These are phyloP conservation scores for Sylvia atricapilla DNA, from an alignment of 2,113 vertebrate genomes.

Conservation along the genomic window DNA sequence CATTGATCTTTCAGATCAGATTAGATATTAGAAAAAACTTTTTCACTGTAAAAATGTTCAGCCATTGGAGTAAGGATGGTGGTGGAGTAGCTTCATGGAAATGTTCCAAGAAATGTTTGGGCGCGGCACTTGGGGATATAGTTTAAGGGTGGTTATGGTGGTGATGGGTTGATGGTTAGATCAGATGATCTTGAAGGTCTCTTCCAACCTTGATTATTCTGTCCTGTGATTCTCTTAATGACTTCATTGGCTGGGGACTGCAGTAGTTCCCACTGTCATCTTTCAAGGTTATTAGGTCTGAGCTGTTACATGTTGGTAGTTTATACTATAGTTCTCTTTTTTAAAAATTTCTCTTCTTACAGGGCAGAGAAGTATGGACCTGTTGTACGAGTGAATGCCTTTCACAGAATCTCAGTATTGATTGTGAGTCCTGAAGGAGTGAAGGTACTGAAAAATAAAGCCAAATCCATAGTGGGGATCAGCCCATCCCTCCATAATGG, in stretches of 20 bases:
- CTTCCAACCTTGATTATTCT: neutral
- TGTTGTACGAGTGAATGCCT: constrained; percentile 71
- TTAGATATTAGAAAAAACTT: neutral
- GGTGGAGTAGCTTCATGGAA: neutral
- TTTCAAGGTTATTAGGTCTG: neutral
- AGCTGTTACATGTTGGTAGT: neutral
- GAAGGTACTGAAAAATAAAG: constrained; percentile 71
- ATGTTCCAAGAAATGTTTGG: rapidly evolving
- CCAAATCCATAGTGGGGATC: neutral
- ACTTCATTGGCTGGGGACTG: neutral
- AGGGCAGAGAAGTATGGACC: constrained; percentile 78
- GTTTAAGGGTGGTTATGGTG: neutral
- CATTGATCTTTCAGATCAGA: neutral
- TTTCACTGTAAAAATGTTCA: neutral
- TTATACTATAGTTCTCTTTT: neutral
- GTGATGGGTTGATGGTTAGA: neutral
- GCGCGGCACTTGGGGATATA: neutral
- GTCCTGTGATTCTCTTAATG: neutral
- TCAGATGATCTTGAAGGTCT: neutral
- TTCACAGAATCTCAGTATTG: constrained; percentile 70
- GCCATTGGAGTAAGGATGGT: neutral
- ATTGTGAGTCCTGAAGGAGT: constrained; percentile 75
- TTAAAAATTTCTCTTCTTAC: neutral
- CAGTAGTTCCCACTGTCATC: neutral
- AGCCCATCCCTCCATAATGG: neutral